Evolutionary conservation across 2,888 invertebrate species (phyloP).

Genomic region (Pandemis heparana): DNA sequence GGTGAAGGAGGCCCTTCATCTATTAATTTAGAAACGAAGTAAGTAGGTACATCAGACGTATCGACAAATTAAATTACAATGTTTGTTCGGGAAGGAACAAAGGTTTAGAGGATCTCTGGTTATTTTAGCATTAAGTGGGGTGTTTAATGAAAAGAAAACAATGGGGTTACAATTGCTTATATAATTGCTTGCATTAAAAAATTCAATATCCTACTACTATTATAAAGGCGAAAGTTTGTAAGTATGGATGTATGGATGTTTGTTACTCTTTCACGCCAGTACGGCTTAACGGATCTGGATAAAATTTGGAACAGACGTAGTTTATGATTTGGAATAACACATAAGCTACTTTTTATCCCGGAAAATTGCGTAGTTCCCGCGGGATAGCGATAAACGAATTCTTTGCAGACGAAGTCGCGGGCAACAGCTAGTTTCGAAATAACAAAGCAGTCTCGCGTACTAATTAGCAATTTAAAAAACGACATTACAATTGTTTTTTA

Average conservation of each 20-base stretch:
- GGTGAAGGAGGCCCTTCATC: background rate
- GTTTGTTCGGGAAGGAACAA: conserved; percentile 4
- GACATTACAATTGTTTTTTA: background rate
- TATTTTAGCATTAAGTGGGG: conserved; percentile 7
- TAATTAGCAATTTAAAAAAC: conserved; percentile 1
- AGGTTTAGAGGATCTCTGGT: conserved; percentile 8
- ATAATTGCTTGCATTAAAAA: background rate
- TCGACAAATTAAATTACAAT: background rate
- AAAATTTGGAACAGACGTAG: too few species aligned
- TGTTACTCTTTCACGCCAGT: too few species aligned
- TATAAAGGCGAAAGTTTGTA: too few species aligned
- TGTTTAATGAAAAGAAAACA: conserved; percentile 4
- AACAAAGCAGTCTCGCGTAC: background rate
- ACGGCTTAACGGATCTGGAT: too few species aligned
- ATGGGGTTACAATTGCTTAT: background rate
- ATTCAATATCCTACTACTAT: too few species aligned
- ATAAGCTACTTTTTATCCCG: too few species aligned
- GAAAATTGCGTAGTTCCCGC: too few species aligned
- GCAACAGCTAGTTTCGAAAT: too few species aligned
- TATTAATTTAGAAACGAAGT: background rate
- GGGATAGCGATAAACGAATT: too few species aligned
- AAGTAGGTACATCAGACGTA: background rate
- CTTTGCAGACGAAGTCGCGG: too few species aligned
- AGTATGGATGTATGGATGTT: too few species aligned
- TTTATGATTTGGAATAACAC: too few species aligned